Evolutionary conservation across 1,140 invertebrate genomes (phyloP).

Genomic region (Zaprionus gabonicus): DNA sequence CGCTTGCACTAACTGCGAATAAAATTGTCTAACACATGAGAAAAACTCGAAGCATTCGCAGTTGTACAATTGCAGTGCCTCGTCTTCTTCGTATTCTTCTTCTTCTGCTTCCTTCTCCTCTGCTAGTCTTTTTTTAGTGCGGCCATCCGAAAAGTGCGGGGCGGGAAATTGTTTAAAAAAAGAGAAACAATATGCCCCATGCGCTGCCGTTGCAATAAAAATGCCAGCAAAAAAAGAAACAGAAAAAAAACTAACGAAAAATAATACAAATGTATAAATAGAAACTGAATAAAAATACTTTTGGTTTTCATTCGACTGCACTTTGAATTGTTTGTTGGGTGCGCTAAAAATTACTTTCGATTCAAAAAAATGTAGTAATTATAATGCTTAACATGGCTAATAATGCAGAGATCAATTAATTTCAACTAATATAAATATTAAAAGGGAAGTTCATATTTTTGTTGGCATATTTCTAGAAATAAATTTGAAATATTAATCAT

Average conservation of each 20-base stretch:
- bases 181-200: conserved; percentile 37
- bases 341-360: conserved; percentile 62
- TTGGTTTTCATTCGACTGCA: conserved; percentile 66
- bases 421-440: background rate
- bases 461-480: background rate
- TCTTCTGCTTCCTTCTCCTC: conserved; percentile 13
- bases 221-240: conserved; percentile 49
- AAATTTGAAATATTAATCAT: conserved; percentile 46
- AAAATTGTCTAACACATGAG: conserved; percentile 65
- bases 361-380: background rate
- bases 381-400: background rate
- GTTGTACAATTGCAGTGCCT: conserved; percentile 35
- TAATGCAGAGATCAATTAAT: background rate
- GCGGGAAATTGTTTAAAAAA: conserved; percentile 42
- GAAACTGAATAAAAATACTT: conserved; percentile 65
- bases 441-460: background rate
- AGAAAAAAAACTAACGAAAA: conserved; percentile 34
- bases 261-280: conserved; percentile 61
- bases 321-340: conserved; percentile 55
- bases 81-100: conserved; percentile 13
- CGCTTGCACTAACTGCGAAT: conserved; percentile 70
- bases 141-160: conserved; percentile 1
- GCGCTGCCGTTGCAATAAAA: conserved; percentile 53
- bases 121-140: conserved; percentile 2
- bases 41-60: conserved; percentile 35